A percentile compares a stretch with the other conserved stretches of the same genome.
Conservation (phyloP, 2,888 invertebrate species). For the Phyllotreta striolata region DNA sequence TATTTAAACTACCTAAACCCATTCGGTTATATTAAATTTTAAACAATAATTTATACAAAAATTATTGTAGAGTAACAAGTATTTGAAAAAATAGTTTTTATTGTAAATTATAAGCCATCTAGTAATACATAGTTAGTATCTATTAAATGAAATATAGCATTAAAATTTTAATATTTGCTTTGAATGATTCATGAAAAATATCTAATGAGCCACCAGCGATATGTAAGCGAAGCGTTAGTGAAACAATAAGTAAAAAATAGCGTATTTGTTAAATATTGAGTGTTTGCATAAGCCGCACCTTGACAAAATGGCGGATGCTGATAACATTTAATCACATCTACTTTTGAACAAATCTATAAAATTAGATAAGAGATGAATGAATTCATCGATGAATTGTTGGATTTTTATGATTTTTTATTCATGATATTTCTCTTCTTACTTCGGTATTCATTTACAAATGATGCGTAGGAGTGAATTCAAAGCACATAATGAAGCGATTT, state of each 20-base stretch:
- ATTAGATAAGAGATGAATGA: conserved; percentile 20
- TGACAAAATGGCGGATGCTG: conserved; percentile 18
- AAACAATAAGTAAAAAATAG: conserved; percentile 12
- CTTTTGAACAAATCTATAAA: conserved; percentile 16
- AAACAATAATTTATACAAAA: no score
- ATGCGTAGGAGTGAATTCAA: no score
- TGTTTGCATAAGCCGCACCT: conserved; percentile 17
- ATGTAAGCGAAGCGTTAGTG: conserved; percentile 8
- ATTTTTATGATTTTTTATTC: conserved; percentile 13
- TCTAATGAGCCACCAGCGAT: background rate
- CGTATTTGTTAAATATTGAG: conserved; percentile 2
- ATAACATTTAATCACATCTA: conserved; percentile 6
- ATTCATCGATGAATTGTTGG: conserved; percentile 13
- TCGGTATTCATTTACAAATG: background rate
- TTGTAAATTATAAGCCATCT: no score
- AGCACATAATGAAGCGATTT: no score
- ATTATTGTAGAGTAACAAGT: no score
- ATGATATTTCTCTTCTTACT: background rate
- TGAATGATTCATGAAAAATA: background rate
- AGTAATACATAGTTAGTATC: no score
- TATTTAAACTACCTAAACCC: no score
- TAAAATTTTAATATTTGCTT: no score
- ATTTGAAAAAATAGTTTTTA: no score
- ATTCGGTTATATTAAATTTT: no score
- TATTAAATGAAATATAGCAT: no score